Evolutionary conservation across 2,797 vertebrate species (phyloP).

Genomic region (Takifugu ocellatus): DNA sequence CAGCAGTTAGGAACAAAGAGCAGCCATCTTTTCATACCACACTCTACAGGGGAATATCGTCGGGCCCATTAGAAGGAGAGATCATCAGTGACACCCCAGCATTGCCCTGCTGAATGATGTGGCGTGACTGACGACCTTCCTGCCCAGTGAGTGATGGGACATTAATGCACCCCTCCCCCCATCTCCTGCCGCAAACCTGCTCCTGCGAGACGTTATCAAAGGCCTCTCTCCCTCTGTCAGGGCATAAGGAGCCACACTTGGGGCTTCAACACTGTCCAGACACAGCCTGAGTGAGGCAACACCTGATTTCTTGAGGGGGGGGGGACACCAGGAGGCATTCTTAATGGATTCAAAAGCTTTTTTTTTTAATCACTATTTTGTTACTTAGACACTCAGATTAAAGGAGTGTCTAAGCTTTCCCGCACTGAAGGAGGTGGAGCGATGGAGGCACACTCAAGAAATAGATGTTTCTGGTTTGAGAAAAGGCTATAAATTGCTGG

Average conservation of each 20-base stretch:
- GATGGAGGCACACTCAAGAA: no score
- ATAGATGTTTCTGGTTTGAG: background rate
- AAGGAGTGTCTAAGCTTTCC: slow-evolving; percentile 33
- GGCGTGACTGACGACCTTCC: slow-evolving; percentile 28
- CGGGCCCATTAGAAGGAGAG: slow-evolving; percentile 45
- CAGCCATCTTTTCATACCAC: slow-evolving; percentile 35
- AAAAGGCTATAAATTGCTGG: background rate
- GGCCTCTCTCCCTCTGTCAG: slow-evolving; percentile 55
- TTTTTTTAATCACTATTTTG: slow-evolving; percentile 68
- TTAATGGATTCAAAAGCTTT: slow-evolving; percentile 78
- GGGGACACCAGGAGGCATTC: slow-evolving; percentile 56
- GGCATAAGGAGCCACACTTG: slow-evolving; percentile 64
- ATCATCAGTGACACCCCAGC: slow-evolving; percentile 56
- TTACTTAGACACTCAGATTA: slow-evolving; percentile 65
- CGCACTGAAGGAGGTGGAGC: slow-evolving; percentile 36
- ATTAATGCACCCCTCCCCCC: slow-evolving; percentile 71
- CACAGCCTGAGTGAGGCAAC: slow-evolving; percentile 60
- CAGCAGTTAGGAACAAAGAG: background rate
- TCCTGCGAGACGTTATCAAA: slow-evolving; percentile 75
- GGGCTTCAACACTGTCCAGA: slow-evolving; percentile 77
- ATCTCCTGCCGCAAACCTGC: slow-evolving; percentile 65
- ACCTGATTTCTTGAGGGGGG: slow-evolving; percentile 57
- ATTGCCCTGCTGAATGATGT: slow-evolving; percentile 40
- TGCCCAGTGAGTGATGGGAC: slow-evolving; percentile 66
- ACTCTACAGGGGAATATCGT: slow-evolving; percentile 37